Base-by-base conservation (phyloP, 2,888 invertebrate genomes). In the Leptinotarsa juncta region DNA sequence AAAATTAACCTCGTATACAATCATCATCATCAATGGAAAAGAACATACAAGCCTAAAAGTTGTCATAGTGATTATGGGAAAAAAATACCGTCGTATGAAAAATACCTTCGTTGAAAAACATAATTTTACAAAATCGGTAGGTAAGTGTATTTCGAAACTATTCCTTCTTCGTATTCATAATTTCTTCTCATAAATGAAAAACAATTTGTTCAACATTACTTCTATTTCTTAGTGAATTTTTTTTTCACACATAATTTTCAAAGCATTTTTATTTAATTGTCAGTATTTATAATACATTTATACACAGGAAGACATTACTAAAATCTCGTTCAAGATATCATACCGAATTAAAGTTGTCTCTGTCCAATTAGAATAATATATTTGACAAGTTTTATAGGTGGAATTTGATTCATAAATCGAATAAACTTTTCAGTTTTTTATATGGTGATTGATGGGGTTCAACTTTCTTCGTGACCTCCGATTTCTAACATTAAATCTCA, bases 281-380 rank as follows among this genome's bases (percentile, higher is more conserved):
- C 4, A 57, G 5, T 14, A 14, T 23, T 57, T 57, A 23, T 57
- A 15, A 57, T 57, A 57, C 26, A 57, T 57, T 23, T 12, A 57
- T 57, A 20, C 20, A 73, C 73, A 73, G 70, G 73, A 73, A 73
- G 65, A 55, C 55, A 73, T 73, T 65, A 73, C 65, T 73, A 69
- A 69, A 73, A 73, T 69, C 65, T 65, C 65, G 65, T 42, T 73
- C 69, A 51, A 65, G 53, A 73, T 73, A 70, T 55, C 60, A 49
- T 57, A 69, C 53, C 48, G 48, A 57, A 69, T 73, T 5, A 49
- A 69, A 65, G 60, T 50, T 70, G 69, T 55, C 66, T 71, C 71
- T 76, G 65, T 73, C 71, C 69, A 71, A 69, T 71, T 68, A 67
- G 65, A 65, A 71, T 73, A 62, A 57, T 50, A 60, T 71, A 71